Conservation (phyloP, 2,113 vertebrate species). For the Naja naja region DNA sequence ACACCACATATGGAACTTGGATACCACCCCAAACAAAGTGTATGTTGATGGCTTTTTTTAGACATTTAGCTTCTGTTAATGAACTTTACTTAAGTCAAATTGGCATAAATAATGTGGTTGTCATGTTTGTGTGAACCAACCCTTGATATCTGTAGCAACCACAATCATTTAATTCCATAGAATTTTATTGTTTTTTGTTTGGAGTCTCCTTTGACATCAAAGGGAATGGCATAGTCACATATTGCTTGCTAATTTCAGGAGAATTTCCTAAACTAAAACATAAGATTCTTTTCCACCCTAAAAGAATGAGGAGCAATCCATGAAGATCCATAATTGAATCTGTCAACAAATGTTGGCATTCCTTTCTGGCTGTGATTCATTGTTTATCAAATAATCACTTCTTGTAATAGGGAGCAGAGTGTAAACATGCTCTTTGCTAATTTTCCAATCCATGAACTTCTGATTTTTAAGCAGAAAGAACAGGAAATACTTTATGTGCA, state of each 20-base stretch:
- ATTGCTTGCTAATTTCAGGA: slow-evolving; percentile 28
- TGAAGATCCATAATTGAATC: slow-evolving; percentile 38
- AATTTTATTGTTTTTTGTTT: not conserved
- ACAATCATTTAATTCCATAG: too few species aligned
- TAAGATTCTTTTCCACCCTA: slow-evolving; percentile 8
- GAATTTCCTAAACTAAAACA: slow-evolving; percentile 6
- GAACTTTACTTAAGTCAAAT: not conserved
- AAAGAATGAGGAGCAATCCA: slow-evolving; percentile 36
- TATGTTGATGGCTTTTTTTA: not conserved
- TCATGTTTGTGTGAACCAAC: not conserved
- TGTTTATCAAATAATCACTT: slow-evolving; percentile 68
- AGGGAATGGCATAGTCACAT: slow-evolving; percentile 23
- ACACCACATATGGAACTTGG: not conserved
- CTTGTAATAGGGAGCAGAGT: slow-evolving; percentile 50
- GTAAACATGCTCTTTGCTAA: slow-evolving; percentile 66
- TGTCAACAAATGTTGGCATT: slow-evolving; percentile 38
- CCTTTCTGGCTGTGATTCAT: slow-evolving; percentile 36
- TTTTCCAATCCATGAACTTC: slow-evolving; percentile 61
- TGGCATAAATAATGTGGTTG: not conserved
- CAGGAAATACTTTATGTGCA: slow-evolving; percentile 57
- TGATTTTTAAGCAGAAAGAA: slow-evolving; percentile 58
- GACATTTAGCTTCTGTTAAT: not conserved
- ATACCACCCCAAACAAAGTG: not conserved
- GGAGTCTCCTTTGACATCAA: not conserved
- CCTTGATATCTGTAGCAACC: not conserved